phyloP scores from a whole-genome alignment of 2,113 vertebrate species.

The Xenopus tropicalis region UCB_Xtro_10.0 CM004451.2:79439001-79439500 shows the following conservation, averaged over 20 bases:
- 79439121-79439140: too few relatives aligned
- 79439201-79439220: background rate
- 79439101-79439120: too few relatives aligned
- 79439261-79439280: slow-evolving; percentile 26
- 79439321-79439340: slow-evolving; percentile 28
- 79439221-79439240: slow-evolving; percentile 4
- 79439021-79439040: too few relatives aligned
- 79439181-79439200: background rate
- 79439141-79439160: too few relatives aligned
- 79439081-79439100: too few relatives aligned
- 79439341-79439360: slow-evolving; percentile 31
- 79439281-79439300: slow-evolving; percentile 30
- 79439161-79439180: too few relatives aligned
- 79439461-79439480: slow-evolving; percentile 18
- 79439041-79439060: too few relatives aligned
- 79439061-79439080: too few relatives aligned
- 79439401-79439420: slow-evolving; percentile 44
- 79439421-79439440: slow-evolving; percentile 18
- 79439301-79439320: slow-evolving; percentile 27
- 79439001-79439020: too few relatives aligned
- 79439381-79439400: slow-evolving; percentile 43
- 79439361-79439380: slow-evolving; percentile 41
- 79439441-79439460: slow-evolving; percentile 20
- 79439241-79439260: slow-evolving; percentile 5
- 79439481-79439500: background rate